A percentile compares a stretch with the other conserved stretches of the same genome.
These are phyloP conservation scores for Condylostylus longicornis DNA, from an alignment of 1,140 invertebrate species.

Conservation along the genomic window DNA sequence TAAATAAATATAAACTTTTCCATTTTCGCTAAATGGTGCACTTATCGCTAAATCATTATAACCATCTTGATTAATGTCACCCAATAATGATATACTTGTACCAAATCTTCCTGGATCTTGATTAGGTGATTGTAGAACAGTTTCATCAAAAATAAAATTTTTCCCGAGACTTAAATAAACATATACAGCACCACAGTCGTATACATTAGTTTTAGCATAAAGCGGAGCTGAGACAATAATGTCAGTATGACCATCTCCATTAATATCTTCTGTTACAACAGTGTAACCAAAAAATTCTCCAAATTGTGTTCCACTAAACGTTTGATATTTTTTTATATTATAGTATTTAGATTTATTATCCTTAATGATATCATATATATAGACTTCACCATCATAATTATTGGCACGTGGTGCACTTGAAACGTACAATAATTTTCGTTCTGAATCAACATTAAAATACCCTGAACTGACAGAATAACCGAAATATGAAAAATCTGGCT, in stretches of 20 bases:
- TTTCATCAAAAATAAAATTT: not conserved
- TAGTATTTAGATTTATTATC: slow-evolving; percentile 1
- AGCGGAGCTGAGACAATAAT: slow-evolving; percentile 66
- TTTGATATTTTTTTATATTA: slow-evolving; percentile 16
- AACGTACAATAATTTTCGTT: slow-evolving; percentile 19
- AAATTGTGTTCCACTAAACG: slow-evolving; percentile 41
- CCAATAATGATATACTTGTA: slow-evolving; percentile 1
- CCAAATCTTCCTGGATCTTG: slow-evolving; percentile 4
- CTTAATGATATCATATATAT: slow-evolving; percentile 20
- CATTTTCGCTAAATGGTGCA: slow-evolving; percentile 43
- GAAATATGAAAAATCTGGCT: slow-evolving; percentile 25
- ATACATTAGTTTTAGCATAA: slow-evolving; percentile 34
- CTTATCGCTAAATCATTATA: slow-evolving; percentile 39
- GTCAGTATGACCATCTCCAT: slow-evolving; percentile 53
- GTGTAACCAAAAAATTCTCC: slow-evolving; percentile 66
- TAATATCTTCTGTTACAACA: slow-evolving; percentile 51
- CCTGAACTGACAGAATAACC: slow-evolving; percentile 27
- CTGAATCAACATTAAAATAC: slow-evolving; percentile 20
- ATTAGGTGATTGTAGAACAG: not conserved
- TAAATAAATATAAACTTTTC: slow-evolving; percentile 46
- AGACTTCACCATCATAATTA: slow-evolving; percentile 25
- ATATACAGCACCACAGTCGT: slow-evolving; percentile 44
- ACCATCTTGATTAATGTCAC: slow-evolving; percentile 7
- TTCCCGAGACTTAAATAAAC: slow-evolving; percentile 37
- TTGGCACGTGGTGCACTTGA: slow-evolving; percentile 28